Evolutionary conservation across 2,888 invertebrate species (phyloP).

Genomic region (Drosophila merina): DNA sequence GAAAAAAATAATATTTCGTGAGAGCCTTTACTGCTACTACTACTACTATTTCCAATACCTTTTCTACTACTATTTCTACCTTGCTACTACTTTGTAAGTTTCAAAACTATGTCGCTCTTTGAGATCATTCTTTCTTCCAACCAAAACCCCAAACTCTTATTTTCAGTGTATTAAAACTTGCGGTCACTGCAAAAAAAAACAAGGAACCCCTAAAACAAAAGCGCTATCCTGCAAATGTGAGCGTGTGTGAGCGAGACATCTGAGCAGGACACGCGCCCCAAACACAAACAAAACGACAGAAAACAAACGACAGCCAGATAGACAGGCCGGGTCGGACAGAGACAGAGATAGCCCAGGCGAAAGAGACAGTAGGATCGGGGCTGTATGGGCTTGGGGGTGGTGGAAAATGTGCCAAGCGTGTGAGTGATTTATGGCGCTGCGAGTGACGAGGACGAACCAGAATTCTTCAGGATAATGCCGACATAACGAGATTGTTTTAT

Average conservation of each 20-base stretch:
- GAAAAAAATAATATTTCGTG: background rate
- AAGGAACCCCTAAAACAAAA: conserved; percentile 57
- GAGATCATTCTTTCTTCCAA: no score
- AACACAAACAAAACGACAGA: conserved; percentile 45
- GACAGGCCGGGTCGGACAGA: background rate
- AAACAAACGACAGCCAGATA: conserved; percentile 9
- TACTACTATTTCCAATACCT: background rate
- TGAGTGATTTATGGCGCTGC: conserved; percentile 83
- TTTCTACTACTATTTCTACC: background rate
- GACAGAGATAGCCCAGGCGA: conserved; percentile 14
- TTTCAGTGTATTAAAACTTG: conserved; percentile 33
- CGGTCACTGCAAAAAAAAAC: conserved; percentile 46
- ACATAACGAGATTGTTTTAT: conserved; percentile 83
- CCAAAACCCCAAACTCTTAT: no score
- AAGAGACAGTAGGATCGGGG: conserved; percentile 11
- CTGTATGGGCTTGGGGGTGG: conserved; percentile 7
- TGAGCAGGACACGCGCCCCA: conserved; percentile 49
- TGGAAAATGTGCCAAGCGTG: conserved; percentile 73
- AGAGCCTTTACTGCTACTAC: no score
- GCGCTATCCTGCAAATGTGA: conserved; percentile 43
- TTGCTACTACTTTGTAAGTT: background rate
- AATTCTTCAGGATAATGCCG: conserved; percentile 82
- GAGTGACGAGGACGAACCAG: conserved; percentile 83
- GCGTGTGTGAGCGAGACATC: conserved; percentile 56
- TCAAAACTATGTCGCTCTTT: no score